Percentiles rank a stretch among this genome's conserved stretches.
Conservation (phyloP, 2,888 invertebrate genomes). For the Epicampocera succincta region DNA sequence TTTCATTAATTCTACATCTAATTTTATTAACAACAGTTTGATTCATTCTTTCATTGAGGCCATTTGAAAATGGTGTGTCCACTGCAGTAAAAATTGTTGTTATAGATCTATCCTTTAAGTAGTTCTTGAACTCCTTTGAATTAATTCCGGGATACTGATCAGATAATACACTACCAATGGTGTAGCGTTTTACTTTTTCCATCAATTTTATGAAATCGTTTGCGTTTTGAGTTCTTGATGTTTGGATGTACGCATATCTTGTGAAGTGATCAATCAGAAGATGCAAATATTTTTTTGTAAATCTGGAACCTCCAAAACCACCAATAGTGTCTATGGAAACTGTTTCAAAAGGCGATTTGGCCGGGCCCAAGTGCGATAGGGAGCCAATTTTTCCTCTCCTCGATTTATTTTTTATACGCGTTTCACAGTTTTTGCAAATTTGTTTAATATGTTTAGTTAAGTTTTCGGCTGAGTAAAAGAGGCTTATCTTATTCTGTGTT, state of each 20-base stretch:
- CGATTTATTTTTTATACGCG: constrained; percentile 65
- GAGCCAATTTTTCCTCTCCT: constrained; percentile 63
- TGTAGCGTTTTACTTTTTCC: constrained; percentile 63
- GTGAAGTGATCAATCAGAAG: constrained; percentile 75
- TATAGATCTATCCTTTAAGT: constrained; percentile 69
- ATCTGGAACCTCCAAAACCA: constrained; percentile 74
- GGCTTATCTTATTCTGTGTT: constrained; percentile 62
- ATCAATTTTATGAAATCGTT: constrained; percentile 74
- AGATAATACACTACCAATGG: constrained; percentile 72
- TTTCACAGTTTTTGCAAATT: constrained; percentile 19
- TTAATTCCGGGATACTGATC: constrained; percentile 75
- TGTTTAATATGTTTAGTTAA: constrained; percentile 55
- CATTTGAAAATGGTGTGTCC: constrained; percentile 57
- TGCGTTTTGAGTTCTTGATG: constrained; percentile 58
- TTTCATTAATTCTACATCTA: constrained; percentile 66
- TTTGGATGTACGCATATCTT: constrained; percentile 71
- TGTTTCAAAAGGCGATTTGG: constrained; percentile 67
- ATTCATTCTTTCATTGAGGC: constrained; percentile 63
- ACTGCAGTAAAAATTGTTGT: constrained; percentile 63
- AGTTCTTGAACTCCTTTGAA: constrained; percentile 74
- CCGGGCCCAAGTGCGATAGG: constrained; percentile 67
- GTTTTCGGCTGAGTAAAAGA: constrained; percentile 60
- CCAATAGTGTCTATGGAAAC: constrained; percentile 75
- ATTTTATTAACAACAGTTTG: constrained; percentile 69
- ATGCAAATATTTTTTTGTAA: constrained; percentile 76